Percentiles rank a stretch among this genome's conserved stretches.
These are phyloP conservation scores for Myoxocephalus aenaeus DNA, from an alignment of 2,797 vertebrate species.

Conservation along the genomic window DNA sequence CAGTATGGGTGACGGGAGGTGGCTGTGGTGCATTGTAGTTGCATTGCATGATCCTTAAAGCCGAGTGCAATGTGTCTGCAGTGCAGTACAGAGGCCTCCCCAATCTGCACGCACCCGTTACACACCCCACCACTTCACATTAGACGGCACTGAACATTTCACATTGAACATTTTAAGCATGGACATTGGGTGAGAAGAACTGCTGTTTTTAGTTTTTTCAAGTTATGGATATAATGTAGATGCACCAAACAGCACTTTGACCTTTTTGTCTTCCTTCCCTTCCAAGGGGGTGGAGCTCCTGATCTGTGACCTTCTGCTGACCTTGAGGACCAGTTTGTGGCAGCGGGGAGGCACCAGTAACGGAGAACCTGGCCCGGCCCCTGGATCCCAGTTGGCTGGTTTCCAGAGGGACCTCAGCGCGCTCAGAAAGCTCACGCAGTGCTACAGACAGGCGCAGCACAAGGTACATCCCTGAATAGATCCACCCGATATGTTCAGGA, in stretches of 20 bases:
- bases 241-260: background rate
- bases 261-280: background rate
- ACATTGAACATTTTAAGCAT: background rate
- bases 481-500: background rate
- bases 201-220: background rate
- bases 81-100: slow-evolving; percentile 94
- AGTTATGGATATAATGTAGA: background rate
- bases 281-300: slow-evolving; percentile 93
- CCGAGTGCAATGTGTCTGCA: slow-evolving; percentile 96
- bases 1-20: slow-evolving; percentile 82
- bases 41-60: slow-evolving; percentile 95
- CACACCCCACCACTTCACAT: slow-evolving; percentile 54
- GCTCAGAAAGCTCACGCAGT: slow-evolving; percentile 91
- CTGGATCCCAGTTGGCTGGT: slow-evolving; percentile 90
- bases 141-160: background rate
- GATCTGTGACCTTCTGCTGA: slow-evolving; percentile 94
- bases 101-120: slow-evolving; percentile 73
- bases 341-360: slow-evolving; percentile 87
- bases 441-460: slow-evolving; percentile 93
- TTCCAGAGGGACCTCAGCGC: slow-evolving; percentile 97
- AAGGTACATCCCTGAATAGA: slow-evolving; percentile 83
- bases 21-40: slow-evolving; percentile 99
- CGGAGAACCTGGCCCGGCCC: slow-evolving; percentile 91
- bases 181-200: background rate
- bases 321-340: slow-evolving; percentile 94